Evolutionary conservation across 2,113 vertebrate species (phyloP).

Genomic region (Petrocephalus microphthalmus): DNA sequence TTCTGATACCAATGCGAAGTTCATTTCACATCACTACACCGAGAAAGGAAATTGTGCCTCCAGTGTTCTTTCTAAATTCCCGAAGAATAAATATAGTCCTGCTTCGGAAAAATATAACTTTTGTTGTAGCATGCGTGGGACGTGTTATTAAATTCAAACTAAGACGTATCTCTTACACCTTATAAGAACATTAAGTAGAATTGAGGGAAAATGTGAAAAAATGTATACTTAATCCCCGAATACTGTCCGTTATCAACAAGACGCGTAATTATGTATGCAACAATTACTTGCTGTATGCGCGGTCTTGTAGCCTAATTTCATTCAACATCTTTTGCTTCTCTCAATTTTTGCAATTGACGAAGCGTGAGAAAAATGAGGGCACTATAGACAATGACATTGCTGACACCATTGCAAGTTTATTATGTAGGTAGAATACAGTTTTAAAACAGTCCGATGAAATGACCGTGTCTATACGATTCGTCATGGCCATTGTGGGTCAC

Average conservation of each 20-base stretch:
- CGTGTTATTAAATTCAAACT: too few relatives aligned
- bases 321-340: not conserved
- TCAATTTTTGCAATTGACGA: not conserved
- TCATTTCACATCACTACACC: slow-evolving; percentile 2
- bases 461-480: not conserved
- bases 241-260: not conserved
- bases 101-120: not conserved
- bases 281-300: not conserved
- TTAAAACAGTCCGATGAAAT: slow-evolving; percentile 12
- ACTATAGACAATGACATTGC: not conserved
- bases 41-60: not conserved
- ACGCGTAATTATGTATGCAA: not conserved
- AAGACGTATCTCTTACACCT: not conserved
- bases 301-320: not conserved
- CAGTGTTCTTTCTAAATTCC: not conserved
- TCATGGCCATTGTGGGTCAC: not conserved
- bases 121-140: not conserved
- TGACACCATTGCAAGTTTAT: slow-evolving; percentile 11
- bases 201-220: not conserved
- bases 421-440: slow-evolving; percentile 16
- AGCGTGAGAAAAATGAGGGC: not conserved
- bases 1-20: slow-evolving; percentile 5
- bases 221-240: not conserved
- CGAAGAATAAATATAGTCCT: not conserved
- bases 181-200: not conserved